Base-by-base conservation (phyloP, 2,797 vertebrate genomes). In the Allobates femoralis region DNA sequence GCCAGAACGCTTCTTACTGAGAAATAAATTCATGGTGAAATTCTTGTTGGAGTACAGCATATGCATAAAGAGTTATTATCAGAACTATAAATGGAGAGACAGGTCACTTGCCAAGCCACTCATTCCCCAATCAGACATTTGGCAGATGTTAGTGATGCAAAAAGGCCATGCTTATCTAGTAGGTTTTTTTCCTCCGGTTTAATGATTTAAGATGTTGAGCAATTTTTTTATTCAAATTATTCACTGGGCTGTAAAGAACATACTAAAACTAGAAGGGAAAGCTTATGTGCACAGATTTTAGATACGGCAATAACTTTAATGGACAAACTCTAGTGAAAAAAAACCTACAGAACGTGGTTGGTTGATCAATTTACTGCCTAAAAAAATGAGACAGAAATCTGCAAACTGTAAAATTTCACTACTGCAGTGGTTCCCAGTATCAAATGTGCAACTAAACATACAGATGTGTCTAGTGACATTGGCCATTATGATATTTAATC, bases 61-160 rank as follows among this genome's bases (percentile, higher is more conserved):
- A 88, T 88, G 87, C 87, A 88, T 88, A 88, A 85, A 88, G 83
- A 85, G 83, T 88, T 85, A 88, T 88, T 88, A 88, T 88, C 87
- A 77, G 83, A 81, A 56, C 87, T 85, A 88, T 88, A 88, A 88
- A 88, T 88, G 87, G 87, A 88, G 78, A 88, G 83, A 85, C 87
- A 77, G 87, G 87, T 88, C 87, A 88, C 87, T 88, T 88, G 87
- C 87, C 87, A 88, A 88, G 87, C 50, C 83, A 88, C 87, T 81
- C 87, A 88, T 85, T 88, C 87, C 87, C 87, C 77, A 85, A 88
- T 88, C 87, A 88, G 87, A 88, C 83, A 88, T 88, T 88, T 88
- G 87, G 83, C 87, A 88, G 87, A 85, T 88, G 87, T 88, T 88
- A 88, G 58, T 85, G 83, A 85, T 88, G 78, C 87, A 88, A 88